phyloP scores from a whole-genome alignment of 2,888 invertebrate genomes.

The Priocnemis perturbator region DNA sequence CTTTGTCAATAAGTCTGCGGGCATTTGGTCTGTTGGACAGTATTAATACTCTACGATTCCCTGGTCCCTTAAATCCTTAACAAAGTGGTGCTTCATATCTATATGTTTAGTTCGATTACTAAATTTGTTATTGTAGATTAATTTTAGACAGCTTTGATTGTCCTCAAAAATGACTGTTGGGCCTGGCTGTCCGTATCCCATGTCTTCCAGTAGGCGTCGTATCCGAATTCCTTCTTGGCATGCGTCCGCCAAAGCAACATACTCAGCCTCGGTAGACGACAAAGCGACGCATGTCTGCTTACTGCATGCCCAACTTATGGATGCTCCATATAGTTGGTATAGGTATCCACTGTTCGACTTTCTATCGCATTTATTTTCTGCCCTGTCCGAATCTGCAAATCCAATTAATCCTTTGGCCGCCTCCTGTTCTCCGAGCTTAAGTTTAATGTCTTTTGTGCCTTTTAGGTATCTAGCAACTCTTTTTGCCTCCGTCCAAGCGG shows the following conservation, averaged over 20 bases:
- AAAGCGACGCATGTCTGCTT: neutral
- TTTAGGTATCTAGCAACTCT: slow-evolving; percentile 44
- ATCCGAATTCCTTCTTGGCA: slow-evolving; percentile 52
- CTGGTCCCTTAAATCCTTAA: no score
- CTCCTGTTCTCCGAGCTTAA: neutral
- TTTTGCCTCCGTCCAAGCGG: slow-evolving; percentile 59
- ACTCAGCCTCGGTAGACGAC: neutral
- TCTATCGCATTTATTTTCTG: slow-evolving; percentile 53
- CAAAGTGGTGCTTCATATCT: slow-evolving; percentile 39
- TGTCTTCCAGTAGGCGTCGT: slow-evolving; percentile 36
- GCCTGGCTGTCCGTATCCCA: slow-evolving; percentile 19
- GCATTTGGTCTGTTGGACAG: no score
- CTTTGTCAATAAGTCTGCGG: no score
- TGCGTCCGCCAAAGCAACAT: slow-evolving; percentile 43
- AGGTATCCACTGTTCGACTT: slow-evolving; percentile 64
- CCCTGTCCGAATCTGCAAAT: slow-evolving; percentile 64
- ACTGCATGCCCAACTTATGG: slow-evolving; percentile 53
- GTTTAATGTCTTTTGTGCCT: neutral
- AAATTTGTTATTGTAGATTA: slow-evolving; percentile 43
- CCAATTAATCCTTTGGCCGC: neutral
- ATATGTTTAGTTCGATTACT: slow-evolving; percentile 53
- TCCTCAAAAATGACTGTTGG: slow-evolving; percentile 51
- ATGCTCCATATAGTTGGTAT: slow-evolving; percentile 42
- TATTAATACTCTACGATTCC: no score
- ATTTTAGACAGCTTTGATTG: slow-evolving; percentile 57